Evolutionary conservation across 2,113 vertebrate genomes (phyloP), one percentile per base, ranked within the genome.

Genomic region (Nothocercus julius): DNA sequence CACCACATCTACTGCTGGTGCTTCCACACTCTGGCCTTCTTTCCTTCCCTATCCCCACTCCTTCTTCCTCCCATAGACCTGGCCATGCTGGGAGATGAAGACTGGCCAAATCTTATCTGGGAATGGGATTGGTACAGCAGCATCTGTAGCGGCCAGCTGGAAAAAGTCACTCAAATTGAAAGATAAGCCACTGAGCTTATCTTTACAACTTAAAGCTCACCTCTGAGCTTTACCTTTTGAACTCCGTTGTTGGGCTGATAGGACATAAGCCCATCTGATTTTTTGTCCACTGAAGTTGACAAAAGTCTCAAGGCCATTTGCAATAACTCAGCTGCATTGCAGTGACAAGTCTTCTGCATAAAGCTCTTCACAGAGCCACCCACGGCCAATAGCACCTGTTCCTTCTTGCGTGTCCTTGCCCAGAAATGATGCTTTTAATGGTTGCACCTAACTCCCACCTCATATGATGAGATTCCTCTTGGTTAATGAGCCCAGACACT

Each of bases 401-500:
- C 38, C 42, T 24, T 61, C 2, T n/a, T 34, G 83, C 92, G 84
- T 92, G 86, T 92, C 76, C 68, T 81, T 19, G 16, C 42, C 74
- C 51, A 67, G 81, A 94, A 93, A 90, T 21, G 61, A 72, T 6
- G 6, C 20, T 42, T 81, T 21, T 47, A 69, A 36, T 0, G 0
- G n/a, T 68, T 85, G 44, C 64, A 81, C 4, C n/a, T 88, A 73
- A 42, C 34, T 2, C 38, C 12, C 5, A 3, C 13, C 44, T 42
- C 17, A 7, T 8, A 20, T 22, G 69, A 34, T 25, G 34, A 38
- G 86, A 97, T 97, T 97, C 94, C 96, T 93, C 38, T 34, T 53
- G 86, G 74, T 73, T 97, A 97, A 97, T 96, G 96, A 95, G 86
- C 89, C 69, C 94, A 79, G 47, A 25, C 27, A 16, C 25, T 83